Conservation (phyloP, 2,113 vertebrate genomes). For the Erpornis zantholeuca region DNA sequence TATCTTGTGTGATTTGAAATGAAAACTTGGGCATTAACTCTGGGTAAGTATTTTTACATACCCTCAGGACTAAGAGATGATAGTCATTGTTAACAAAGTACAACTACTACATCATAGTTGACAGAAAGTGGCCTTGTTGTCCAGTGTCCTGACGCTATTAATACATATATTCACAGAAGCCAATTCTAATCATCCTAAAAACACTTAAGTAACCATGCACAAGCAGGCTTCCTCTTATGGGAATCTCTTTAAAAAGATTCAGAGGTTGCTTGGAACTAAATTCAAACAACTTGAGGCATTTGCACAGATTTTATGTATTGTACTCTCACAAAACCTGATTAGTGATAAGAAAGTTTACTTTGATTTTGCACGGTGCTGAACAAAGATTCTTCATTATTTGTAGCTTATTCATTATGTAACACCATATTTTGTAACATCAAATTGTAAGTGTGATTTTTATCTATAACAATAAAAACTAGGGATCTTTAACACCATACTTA, state of each 20-base stretch:
- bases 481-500: background rate
- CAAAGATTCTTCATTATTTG: background rate
- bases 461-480: background rate
- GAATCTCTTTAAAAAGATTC: background rate
- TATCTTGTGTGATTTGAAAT: background rate
- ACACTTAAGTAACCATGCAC: background rate
- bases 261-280: background rate
- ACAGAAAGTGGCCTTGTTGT: background rate
- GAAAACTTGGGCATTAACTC: background rate
- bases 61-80: background rate
- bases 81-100: background rate
- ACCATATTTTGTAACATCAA: background rate
- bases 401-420: background rate
- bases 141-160: background rate
- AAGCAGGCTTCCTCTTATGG: background rate
- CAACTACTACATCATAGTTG: background rate
- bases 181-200: background rate
- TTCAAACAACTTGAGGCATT: background rate
- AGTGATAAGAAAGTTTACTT: background rate
- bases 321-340: background rate
- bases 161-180: background rate
- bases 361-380: background rate
- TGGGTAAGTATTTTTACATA: background rate
- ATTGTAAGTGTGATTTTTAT: background rate
- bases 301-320: background rate